Percentiles rank a stretch among this genome's conserved stretches.
Conservation (phyloP, 2,113 vertebrate genomes). For the Malaclemys terrapin region DNA sequence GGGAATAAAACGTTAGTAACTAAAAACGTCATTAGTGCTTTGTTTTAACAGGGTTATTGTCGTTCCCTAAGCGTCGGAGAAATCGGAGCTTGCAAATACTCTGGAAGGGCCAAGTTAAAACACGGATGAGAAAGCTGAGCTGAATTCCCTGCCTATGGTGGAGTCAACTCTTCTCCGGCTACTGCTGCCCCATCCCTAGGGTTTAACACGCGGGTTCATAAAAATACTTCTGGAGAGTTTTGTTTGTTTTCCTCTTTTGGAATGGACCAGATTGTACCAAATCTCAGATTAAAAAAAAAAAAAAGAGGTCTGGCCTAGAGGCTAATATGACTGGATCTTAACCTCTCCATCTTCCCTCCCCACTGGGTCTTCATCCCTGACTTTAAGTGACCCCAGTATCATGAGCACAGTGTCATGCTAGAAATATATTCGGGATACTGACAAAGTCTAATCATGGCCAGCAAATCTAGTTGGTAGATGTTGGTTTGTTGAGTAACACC, state of each 20-base stretch:
- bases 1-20: constrained; percentile 34
- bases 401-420: not conserved
- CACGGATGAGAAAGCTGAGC: not conserved
- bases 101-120: not conserved
- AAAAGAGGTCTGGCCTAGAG: constrained; percentile 13
- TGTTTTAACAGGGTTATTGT: not conserved
- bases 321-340: constrained; percentile 41
- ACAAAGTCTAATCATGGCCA: constrained; percentile 35
- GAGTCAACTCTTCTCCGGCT: constrained; percentile 25
- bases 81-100: not conserved
- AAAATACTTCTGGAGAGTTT: constrained; percentile 46
- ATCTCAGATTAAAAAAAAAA: constrained; percentile 43
- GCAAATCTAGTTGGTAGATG: not conserved
- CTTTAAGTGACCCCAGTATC: constrained; percentile 37
- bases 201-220: constrained; percentile 48
- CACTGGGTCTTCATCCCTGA: constrained; percentile 53
- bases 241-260: constrained; percentile 40
- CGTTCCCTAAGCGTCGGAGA: not conserved
- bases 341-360: constrained; percentile 11
- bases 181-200: constrained; percentile 45
- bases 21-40: not conserved
- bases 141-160: not conserved
- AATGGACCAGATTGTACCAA: constrained; percentile 29
- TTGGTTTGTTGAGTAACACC: constrained; percentile 21
- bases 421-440: constrained; percentile 4